Evolutionary conservation across 2,888 invertebrate genomes (phyloP), one percentile per base, ranked within the genome.

Genomic region (Tortrix viridana): DNA sequence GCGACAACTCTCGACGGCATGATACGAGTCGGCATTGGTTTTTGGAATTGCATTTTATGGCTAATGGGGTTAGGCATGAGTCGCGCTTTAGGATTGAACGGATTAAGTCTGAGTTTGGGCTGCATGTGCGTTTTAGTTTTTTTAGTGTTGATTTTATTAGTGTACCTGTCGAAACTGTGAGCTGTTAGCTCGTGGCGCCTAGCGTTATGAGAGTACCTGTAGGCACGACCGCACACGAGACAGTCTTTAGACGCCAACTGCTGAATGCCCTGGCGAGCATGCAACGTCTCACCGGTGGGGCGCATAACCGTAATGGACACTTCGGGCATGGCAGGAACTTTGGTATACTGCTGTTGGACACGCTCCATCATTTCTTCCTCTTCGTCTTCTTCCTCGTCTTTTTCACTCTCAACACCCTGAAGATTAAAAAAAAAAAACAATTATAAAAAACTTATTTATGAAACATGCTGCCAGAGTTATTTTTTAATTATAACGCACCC

Each of bases 141-240:
- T 69, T 86, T 86, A 41, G 75, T 70, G 20, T 84, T 84, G 12
- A 86, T 75, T 79, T 90, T 92, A 71, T 93, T 93, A 18, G 92
- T 92, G 74, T 93, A 93, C 59, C 92, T 82, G 70, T 93, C 92
- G 68, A 92, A 93, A 62, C 85, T 80, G 67, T 93, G 92, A 2
- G 92, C 76, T 1, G 86, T 88, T 44, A 92, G 86, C 68, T 93
- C 92, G 66, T 93, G 92, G 22, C 92, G 82, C 49, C 92, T 79
- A 4, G 92, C 92, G 67, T 93, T 93, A 71, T 93, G 92, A 0
- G 92, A 92, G 74, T 93, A 93, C 68, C 92, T 82, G 71, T 93
- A 93, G 7, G 88, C 82, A 23, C 92, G 86, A 5, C 89, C 87
- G 66, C 92, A 93, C 12, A 93, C 88, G 12, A 93, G 86, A 63